A percentile compares a stretch with the other conserved stretches of the same genome.
These are phyloP conservation scores for Seladonia tumulorum DNA, from an alignment of 2,888 invertebrate genomes.

Conservation along the genomic window DNA sequence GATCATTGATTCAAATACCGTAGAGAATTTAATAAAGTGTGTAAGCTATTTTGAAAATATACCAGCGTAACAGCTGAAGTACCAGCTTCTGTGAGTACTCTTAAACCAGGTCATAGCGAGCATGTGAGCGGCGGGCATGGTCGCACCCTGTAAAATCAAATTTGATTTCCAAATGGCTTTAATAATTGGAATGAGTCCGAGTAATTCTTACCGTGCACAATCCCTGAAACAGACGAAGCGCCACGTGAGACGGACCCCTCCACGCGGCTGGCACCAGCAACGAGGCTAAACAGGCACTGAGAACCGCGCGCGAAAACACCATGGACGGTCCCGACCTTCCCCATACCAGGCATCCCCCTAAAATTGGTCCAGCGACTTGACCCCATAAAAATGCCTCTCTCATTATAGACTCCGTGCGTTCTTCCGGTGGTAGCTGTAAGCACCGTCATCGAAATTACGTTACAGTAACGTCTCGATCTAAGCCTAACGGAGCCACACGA, in stretches of 20 bases:
- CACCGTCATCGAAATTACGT: not conserved
- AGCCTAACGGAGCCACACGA: no score
- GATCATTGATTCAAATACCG: not conserved
- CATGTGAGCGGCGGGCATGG: conserved; percentile 87
- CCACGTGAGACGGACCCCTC: conserved; percentile 86
- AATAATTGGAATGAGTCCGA: not conserved
- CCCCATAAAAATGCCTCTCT: conserved; percentile 87
- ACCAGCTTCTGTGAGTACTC: conserved; percentile 86
- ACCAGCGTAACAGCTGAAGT: conserved; percentile 86
- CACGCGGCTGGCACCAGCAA: conserved; percentile 86
- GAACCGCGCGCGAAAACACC: conserved; percentile 85
- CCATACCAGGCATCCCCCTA: conserved; percentile 86
- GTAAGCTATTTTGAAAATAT: conserved; percentile 22
- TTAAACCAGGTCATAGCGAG: conserved; percentile 87
- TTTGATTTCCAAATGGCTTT: not conserved
- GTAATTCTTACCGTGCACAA: conserved; percentile 85
- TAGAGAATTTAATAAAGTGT: no score
- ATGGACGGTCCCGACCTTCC: conserved; percentile 86
- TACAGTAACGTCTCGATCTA: no score
- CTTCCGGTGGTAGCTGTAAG: conserved; percentile 85
- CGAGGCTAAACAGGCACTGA: conserved; percentile 86
- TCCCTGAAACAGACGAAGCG: conserved; percentile 86
- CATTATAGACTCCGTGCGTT: conserved; percentile 86
- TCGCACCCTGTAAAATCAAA: conserved; percentile 84
- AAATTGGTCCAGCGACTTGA: conserved; percentile 85